Evolutionary conservation across 2,797 vertebrate genomes (phyloP).

Genomic region (Mallotus villosus): DNA sequence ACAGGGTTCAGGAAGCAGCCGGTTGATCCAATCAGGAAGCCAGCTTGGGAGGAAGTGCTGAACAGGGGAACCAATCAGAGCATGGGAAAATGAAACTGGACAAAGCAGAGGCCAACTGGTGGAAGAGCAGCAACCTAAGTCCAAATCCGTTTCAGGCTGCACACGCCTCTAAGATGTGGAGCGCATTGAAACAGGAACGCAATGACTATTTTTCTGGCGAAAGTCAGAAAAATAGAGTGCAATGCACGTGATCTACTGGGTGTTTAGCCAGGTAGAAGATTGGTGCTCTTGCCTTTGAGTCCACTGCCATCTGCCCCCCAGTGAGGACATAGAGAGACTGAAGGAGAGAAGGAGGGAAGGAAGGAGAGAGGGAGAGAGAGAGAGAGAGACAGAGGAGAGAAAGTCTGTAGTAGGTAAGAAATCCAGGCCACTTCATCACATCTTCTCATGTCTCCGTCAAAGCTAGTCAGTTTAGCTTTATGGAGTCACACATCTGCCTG

Average conservation of each 20-base stretch:
- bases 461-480: conserved; percentile 50
- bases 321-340: conserved; percentile 72
- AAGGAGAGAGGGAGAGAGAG: not conserved
- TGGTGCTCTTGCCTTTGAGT: conserved; percentile 76
- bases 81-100: conserved; percentile 8
- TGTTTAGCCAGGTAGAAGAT: conserved; percentile 45
- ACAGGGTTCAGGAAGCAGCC: conserved; percentile 53
- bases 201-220: conserved; percentile 63
- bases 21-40: conserved; percentile 35
- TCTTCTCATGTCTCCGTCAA: conserved; percentile 29
- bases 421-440: conserved; percentile 35
- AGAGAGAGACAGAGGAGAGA: not conserved
- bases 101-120: conserved; percentile 21
- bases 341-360: conserved; percentile 31
- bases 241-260: not conserved
- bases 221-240: conserved; percentile 63
- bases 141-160: conserved; percentile 29
- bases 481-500: conserved; percentile 59
- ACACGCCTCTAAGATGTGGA: conserved; percentile 51
- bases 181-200: conserved; percentile 33
- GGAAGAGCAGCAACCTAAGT: conserved; percentile 72
- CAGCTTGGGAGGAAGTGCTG: conserved; percentile 24
- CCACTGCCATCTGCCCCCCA: conserved; percentile 74
- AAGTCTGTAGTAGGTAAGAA: conserved; percentile 41
- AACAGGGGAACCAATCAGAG: not conserved